These are phyloP conservation scores for Lepidocolaptes lacrymiger DNA, from an alignment of 2,797 vertebrate genomes.

Conservation along the genomic window DNA sequence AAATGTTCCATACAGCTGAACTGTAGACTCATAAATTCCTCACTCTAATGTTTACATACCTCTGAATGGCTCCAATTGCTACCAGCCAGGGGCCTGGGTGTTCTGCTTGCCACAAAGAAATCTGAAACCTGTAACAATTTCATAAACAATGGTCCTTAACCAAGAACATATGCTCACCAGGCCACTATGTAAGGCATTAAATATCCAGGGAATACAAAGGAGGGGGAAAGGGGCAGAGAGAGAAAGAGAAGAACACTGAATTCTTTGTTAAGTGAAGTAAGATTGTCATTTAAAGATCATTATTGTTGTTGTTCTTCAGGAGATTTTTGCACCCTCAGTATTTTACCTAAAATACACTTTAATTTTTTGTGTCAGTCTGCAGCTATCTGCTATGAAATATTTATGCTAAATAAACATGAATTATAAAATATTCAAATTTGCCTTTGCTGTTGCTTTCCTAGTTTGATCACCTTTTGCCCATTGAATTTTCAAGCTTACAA, in stretches of 20 bases:
- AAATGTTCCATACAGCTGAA: slow-evolving; percentile 19
- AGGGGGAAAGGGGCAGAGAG: background rate
- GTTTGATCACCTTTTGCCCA: background rate
- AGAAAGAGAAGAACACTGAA: slow-evolving; percentile 11
- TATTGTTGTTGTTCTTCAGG: background rate
- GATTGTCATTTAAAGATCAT: background rate
- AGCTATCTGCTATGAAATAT: background rate
- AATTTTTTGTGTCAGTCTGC: background rate
- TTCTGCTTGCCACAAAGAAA: slow-evolving; percentile 64
- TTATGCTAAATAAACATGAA: background rate
- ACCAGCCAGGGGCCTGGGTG: slow-evolving; percentile 45
- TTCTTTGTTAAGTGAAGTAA: slow-evolving; percentile 16
- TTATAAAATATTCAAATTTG: slow-evolving; percentile 7
- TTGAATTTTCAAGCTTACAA: background rate
- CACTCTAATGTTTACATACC: slow-evolving; percentile 65
- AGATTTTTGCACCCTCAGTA: background rate
- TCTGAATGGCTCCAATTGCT: slow-evolving; percentile 53
- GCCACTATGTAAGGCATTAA: slow-evolving; percentile 45
- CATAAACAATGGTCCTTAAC: slow-evolving; percentile 72
- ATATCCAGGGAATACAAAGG: slow-evolving; percentile 17
- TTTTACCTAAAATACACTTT: background rate
- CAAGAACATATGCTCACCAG: slow-evolving; percentile 66
- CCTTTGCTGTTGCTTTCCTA: background rate
- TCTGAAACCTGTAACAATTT: slow-evolving; percentile 70
- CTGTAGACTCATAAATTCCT: slow-evolving; percentile 65